A percentile compares a stretch with the other conserved stretches of the same genome.
Evolutionary conservation across 1,140 invertebrate species (phyloP).

Genomic region (Conopomorpha cramerella): DNA sequence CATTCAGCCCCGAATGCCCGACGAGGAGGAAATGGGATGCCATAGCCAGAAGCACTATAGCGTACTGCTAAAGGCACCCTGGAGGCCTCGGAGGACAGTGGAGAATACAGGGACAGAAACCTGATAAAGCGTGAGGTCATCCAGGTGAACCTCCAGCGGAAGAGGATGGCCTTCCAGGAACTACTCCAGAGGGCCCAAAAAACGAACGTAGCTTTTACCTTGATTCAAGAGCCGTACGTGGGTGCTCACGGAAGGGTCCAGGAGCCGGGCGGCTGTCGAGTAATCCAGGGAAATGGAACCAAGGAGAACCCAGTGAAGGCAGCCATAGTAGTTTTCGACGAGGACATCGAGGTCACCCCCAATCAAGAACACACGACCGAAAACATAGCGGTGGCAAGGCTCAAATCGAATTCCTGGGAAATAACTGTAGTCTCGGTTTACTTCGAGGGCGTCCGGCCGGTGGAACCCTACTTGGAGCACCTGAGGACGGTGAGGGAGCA

Average conservation of each 20-base stretch:
- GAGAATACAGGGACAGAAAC: too few relatives aligned
- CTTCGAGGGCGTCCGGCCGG: constrained; percentile 4
- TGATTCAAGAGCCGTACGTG: constrained; percentile 8
- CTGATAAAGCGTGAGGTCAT: background rate
- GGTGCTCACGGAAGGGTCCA: background rate
- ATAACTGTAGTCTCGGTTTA: too few relatives aligned
- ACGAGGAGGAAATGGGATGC: constrained; percentile 1
- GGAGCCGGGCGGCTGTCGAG: background rate
- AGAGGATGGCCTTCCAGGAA: constrained; percentile 5
- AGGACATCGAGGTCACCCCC: constrained; percentile 1
- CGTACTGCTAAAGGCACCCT: constrained; percentile 2
- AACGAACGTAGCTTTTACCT: background rate
- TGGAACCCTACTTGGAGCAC: constrained; percentile 3
- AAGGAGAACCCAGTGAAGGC: constrained; percentile 3
- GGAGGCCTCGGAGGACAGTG: too few relatives aligned
- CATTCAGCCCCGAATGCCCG: constrained; percentile 4
- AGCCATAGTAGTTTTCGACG: constrained; percentile 7
- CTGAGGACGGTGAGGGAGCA: too few relatives aligned
- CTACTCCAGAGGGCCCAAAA: constrained; percentile 1
- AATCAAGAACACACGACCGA: constrained; percentile 3
- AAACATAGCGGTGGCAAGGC: background rate
- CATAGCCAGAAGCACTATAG: background rate
- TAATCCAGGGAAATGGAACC: constrained; percentile 2
- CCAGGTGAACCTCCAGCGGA: constrained; percentile 8
- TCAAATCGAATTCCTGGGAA: too few relatives aligned